Evolutionary conservation across 2,888 invertebrate genomes (phyloP), one percentile per base, ranked within the genome.

Genomic region (Rhagonycha lutea): DNA sequence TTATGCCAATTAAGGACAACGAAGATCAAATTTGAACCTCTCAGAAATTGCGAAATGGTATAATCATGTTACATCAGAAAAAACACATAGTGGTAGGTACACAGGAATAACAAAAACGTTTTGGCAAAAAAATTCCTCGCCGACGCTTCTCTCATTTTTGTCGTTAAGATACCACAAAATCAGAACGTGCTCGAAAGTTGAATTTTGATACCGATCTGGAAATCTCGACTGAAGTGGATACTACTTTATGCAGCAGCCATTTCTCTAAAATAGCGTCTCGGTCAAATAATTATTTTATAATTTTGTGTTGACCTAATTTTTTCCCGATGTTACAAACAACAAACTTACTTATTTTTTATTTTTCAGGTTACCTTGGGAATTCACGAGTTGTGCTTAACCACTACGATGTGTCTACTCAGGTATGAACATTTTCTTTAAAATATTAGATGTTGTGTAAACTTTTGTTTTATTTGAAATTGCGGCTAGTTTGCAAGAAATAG

Each of bases 371-470:
- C 79, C 83, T 87, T 73, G 87, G 87, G 75, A 87, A 86, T 70
- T 86, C 86, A 9, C 80, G 87, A 77, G 85, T 87, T 61, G 85
- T 87, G 60, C 83, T 87, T 62, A 87, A 87, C 80, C 87, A 87
- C 83, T 87, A 85, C 80, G 87, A 88, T 81, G 87, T 86, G 24
- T 87, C 87, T 26, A 88, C 87, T 62, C 87, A 88, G 84, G 87
- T 87, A 82, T 81, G 82, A 81, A 70, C 63, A 24, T 74, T 71
- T 76, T 65, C 69, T 63, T 69, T 23, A 60, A 28, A 14, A 7
- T 61, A 24, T 4, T 28, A 62, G 18, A 8, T 68, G 47, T 18
- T 0, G 1, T n/a, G 18, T 63, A 23, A 23, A 23, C n/a, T 63
- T 63, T 61, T 12, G 0, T 12, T 14, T 24, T 24, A 63, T 18